phyloP scores from a whole-genome alignment of 2,113 vertebrate species.

The Hippocampus comes region DNA sequence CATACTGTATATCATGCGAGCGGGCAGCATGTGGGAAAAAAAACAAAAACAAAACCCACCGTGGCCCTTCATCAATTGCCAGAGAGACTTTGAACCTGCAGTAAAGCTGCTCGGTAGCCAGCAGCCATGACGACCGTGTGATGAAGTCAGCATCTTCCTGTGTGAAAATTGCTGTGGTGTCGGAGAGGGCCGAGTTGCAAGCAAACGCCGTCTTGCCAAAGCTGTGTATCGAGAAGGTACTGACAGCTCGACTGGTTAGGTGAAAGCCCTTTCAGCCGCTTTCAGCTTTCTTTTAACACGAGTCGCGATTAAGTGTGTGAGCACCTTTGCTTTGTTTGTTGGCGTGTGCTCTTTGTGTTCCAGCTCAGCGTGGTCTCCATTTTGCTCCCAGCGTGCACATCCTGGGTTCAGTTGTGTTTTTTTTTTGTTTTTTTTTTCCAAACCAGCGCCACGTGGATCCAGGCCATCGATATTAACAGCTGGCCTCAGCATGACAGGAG shows the following conservation, averaged over 20 bases:
- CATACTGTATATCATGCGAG: constrained; percentile 9
- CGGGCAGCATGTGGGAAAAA: constrained; percentile 3
- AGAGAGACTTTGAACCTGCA: constrained; percentile 22
- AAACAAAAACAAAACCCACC: constrained; percentile 3
- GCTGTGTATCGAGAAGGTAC: not conserved
- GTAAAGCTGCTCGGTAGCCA: constrained; percentile 9
- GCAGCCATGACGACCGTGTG: not conserved
- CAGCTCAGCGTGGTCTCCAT: constrained; percentile 46
- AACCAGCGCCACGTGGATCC: constrained; percentile 39
- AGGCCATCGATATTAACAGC: constrained; percentile 45
- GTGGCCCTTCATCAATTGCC: constrained; percentile 13
- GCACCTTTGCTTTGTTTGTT: constrained; percentile 12
- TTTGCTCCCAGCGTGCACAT: constrained; percentile 46
- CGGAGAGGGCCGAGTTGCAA: not conserved
- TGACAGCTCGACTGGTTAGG: not conserved
- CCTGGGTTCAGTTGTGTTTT: constrained; percentile 54
- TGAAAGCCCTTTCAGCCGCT: constrained; percentile 22
- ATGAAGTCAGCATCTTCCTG: not conserved
- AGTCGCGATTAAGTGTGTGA: constrained; percentile 14
- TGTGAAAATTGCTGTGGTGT: constrained; percentile 7
- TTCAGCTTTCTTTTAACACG: constrained; percentile 23
- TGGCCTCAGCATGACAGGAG: constrained; percentile 7
- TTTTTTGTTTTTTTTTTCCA: constrained; percentile 23
- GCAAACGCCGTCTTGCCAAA: not conserved
- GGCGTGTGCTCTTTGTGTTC: constrained; percentile 12